These are phyloP conservation scores for Amphipoea lucens DNA, from an alignment of 2,888 invertebrate genomes.

Conservation along the genomic window DNA sequence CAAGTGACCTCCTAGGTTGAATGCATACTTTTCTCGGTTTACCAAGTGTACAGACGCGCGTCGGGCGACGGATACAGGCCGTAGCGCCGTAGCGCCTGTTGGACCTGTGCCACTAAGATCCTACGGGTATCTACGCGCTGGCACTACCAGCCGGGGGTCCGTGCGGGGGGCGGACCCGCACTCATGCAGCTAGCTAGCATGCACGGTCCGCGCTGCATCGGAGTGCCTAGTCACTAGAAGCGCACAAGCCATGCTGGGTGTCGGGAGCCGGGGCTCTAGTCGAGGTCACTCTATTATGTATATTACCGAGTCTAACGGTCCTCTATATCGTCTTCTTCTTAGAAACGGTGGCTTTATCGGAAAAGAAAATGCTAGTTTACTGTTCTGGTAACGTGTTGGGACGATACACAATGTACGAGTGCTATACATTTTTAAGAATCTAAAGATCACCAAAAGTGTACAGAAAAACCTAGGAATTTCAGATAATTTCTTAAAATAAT, in stretches of 20 bases:
- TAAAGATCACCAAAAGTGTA: neutral
- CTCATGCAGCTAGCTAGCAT: slow-evolving; percentile 48
- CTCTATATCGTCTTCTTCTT: slow-evolving; percentile 76
- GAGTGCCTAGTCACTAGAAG: slow-evolving; percentile 61
- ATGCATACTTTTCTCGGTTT: slow-evolving; percentile 1
- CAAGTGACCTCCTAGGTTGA: neutral
- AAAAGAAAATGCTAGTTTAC: slow-evolving; percentile 76
- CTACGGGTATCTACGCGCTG: slow-evolving; percentile 19
- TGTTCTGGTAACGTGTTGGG: slow-evolving; percentile 24
- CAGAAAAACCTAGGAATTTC: neutral
- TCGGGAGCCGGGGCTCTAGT: slow-evolving; percentile 61
- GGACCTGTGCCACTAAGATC: slow-evolving; percentile 16
- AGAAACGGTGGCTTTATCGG: slow-evolving; percentile 86
- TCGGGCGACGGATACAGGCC: slow-evolving; percentile 8
- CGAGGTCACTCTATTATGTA: slow-evolving; percentile 62
- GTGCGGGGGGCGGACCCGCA: slow-evolving; percentile 25
- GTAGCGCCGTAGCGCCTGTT: too few species aligned
- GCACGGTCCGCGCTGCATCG: slow-evolving; percentile 25
- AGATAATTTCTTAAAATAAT: neutral
- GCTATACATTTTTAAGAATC: neutral
- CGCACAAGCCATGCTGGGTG: slow-evolving; percentile 78
- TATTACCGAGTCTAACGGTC: slow-evolving; percentile 75
- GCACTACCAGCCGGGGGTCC: neutral
- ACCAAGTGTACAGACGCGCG: neutral
- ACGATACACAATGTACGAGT: neutral